phyloP scores from a whole-genome alignment of 2,113 vertebrate genomes.

The Ramphastos sulfuratus region DNA sequence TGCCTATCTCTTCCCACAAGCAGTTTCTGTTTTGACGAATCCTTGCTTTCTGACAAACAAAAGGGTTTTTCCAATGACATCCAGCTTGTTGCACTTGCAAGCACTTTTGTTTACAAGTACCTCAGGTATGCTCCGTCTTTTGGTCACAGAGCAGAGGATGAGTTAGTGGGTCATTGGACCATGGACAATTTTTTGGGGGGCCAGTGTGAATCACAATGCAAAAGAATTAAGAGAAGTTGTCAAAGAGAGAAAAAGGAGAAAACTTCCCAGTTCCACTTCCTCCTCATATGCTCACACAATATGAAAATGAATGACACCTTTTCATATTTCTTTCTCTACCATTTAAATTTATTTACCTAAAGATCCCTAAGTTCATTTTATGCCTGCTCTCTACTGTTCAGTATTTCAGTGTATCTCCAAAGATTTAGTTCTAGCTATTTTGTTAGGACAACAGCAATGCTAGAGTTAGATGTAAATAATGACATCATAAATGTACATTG shows the following conservation, averaged over 20 bases:
- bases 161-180: not conserved
- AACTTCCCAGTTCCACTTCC: not conserved
- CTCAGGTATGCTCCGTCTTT: not conserved
- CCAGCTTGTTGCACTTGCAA: not conserved
- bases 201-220: not conserved
- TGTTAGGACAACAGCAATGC: not conserved
- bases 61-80: not conserved
- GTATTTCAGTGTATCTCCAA: not conserved
- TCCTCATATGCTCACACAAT: not conserved
- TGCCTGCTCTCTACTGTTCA: not conserved
- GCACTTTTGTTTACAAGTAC: not conserved
- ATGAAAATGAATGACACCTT: not conserved
- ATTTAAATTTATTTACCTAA: not conserved
- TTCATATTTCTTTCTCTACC: not conserved
- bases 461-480: constrained; percentile 30
- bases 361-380: not conserved
- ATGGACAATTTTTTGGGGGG: not conserved
- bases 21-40: not conserved
- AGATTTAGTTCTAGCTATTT: not conserved
- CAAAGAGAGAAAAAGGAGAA: not conserved
- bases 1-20: not conserved
- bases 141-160: not conserved
- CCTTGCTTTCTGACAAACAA: not conserved
- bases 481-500: not conserved
- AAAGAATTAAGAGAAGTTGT: not conserved